Conservation (phyloP, 2,113 vertebrate genomes). For the Apaloderma vittatum region DNA sequence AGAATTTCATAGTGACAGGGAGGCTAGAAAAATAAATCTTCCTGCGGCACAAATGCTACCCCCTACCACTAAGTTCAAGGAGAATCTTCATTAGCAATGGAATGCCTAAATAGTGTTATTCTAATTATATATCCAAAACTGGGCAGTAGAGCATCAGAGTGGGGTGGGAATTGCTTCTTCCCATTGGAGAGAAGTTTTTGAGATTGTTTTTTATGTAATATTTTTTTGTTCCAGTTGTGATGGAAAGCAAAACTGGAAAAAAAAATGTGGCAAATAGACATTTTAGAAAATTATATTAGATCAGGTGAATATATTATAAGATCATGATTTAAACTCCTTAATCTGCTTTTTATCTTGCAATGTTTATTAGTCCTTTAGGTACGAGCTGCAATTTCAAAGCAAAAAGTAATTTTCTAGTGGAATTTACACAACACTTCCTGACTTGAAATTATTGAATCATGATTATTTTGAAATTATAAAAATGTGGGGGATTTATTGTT, state of each 20-base stretch:
- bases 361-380: neutral
- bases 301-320: neutral
- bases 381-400: neutral
- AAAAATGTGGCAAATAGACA: neutral
- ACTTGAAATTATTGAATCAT: neutral
- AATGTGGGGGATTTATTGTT: rapidly evolving
- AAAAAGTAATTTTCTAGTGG: neutral
- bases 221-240: neutral
- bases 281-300: neutral
- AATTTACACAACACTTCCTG: neutral
- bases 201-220: neutral
- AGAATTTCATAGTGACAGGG: neutral
- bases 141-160: neutral
- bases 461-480: neutral
- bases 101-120: neutral
- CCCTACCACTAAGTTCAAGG: neutral
- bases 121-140: neutral
- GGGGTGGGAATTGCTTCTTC: neutral
- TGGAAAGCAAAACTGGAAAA: neutral
- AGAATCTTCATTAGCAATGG: neutral
- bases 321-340: neutral
- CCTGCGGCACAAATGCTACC: rapidly evolving
- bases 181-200: neutral
- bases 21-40: neutral
- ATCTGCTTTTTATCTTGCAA: neutral